phyloP scores from a whole-genome alignment of 2,113 vertebrate genomes.

The Cygnus buccinator region DNA sequence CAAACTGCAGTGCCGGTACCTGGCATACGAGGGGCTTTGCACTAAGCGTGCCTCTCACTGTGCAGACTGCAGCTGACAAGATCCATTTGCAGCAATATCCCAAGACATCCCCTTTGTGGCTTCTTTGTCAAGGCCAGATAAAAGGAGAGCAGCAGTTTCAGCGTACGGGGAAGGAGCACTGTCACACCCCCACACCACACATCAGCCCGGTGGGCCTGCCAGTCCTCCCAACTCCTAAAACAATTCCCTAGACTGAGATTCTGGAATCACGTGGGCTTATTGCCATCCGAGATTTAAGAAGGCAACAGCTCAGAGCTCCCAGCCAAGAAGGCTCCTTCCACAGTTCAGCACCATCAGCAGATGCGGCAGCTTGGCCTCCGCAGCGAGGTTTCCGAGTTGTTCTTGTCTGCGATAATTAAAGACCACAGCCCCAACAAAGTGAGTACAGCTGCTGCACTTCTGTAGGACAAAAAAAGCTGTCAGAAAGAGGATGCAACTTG shows the following conservation, averaged over 20 bases:
- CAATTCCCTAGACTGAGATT: neutral
- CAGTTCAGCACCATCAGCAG: constrained; percentile 3
- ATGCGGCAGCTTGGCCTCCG: neutral
- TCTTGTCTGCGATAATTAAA: constrained; percentile 52
- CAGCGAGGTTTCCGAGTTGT: constrained; percentile 27
- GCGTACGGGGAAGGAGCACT: neutral
- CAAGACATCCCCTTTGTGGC: neutral
- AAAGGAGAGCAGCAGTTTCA: neutral
- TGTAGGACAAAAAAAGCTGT: neutral
- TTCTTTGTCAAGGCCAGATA: neutral
- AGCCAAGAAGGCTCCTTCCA: constrained; percentile 25
- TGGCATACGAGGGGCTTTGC: neutral
- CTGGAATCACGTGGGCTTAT: neutral
- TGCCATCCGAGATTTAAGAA: neutral
- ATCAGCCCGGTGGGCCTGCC: neutral
- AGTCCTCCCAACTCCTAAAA: neutral
- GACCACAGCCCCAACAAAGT: neutral
- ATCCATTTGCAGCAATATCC: neutral
- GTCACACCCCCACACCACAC: neutral
- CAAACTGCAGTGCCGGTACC: rapidly evolving
- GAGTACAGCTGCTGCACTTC: neutral
- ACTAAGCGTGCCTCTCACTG: neutral
- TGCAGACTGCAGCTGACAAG: neutral
- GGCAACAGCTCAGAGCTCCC: neutral
- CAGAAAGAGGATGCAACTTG: neutral